Conservation (phyloP, 2,888 invertebrate species). For the Ctena decussata region DNA sequence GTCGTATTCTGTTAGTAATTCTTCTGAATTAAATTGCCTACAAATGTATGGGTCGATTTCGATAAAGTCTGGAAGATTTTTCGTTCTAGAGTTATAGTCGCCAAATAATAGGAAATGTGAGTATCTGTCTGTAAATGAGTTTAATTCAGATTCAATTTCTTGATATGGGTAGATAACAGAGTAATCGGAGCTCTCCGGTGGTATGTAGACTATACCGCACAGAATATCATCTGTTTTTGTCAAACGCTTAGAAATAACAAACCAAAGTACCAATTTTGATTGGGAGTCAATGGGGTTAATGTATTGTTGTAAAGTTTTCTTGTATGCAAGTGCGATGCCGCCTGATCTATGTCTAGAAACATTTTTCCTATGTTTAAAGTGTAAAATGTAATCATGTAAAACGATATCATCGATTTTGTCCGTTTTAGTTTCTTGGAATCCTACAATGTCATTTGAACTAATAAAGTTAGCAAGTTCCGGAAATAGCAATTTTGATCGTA, state of each 20-base stretch:
- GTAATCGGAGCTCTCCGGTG: not conserved
- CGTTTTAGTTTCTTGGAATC: not conserved
- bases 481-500: not conserved
- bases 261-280: not conserved
- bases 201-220: not conserved
- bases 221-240: not conserved
- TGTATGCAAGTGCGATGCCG: not conserved
- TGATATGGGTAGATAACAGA: not conserved
- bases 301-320: not conserved
- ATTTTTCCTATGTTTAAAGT: not conserved
- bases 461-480: not conserved
- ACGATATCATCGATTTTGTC: not conserved
- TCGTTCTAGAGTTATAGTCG: not conserved
- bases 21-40: not conserved
- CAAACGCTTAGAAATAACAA: not conserved
- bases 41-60: not conserved
- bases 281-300: not conserved
- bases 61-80: not conserved
- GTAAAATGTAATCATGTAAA: no score
- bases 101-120: not conserved
- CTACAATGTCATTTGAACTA: not conserved
- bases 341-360: not conserved
- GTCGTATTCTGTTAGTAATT: not conserved
- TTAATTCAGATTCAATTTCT: not conserved
- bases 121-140: not conserved